Conservation (phyloP, 2,797 vertebrate species). For the Fistularia tabacaria region DNA sequence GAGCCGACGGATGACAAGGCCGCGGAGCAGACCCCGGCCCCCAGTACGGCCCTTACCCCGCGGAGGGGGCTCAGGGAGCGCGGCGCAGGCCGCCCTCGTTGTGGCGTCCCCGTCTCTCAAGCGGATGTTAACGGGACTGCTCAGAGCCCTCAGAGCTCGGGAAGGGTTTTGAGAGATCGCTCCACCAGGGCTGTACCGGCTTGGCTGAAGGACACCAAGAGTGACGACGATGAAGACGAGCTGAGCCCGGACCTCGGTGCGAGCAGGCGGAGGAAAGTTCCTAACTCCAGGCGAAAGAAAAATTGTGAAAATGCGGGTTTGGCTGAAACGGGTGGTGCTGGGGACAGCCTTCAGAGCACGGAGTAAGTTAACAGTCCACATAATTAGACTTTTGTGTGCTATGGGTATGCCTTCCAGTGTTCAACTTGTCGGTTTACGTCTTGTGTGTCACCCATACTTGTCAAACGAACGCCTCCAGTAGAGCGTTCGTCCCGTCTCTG, state of each 20-base stretch:
- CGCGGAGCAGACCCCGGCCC: slow-evolving; percentile 69
- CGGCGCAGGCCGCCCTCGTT: slow-evolving; percentile 58
- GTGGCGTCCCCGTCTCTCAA: slow-evolving; percentile 53
- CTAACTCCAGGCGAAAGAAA: slow-evolving; percentile 81
- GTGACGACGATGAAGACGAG: slow-evolving; percentile 66
- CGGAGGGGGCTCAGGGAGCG: slow-evolving; percentile 71
- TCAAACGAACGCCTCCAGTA: slow-evolving; percentile 51
- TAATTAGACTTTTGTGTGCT: too few relatives aligned
- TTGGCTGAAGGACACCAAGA: slow-evolving; percentile 74
- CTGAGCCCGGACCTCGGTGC: slow-evolving; percentile 58
- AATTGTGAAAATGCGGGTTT: slow-evolving; percentile 62
- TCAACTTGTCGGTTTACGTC: background rate
- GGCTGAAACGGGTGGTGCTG: slow-evolving; percentile 52
- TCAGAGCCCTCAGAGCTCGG: slow-evolving; percentile 53
- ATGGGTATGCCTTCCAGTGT: background rate
- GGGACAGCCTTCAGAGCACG: slow-evolving; percentile 52
- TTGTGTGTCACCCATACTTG: slow-evolving; percentile 23
- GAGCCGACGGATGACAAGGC: slow-evolving; percentile 65
- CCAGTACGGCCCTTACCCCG: slow-evolving; percentile 55
- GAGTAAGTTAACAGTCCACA: slow-evolving; percentile 56
- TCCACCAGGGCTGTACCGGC: slow-evolving; percentile 76
- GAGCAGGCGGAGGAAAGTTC: slow-evolving; percentile 82
- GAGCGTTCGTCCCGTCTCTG: slow-evolving; percentile 51
- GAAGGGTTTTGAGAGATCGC: slow-evolving; percentile 75
- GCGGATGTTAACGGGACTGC: slow-evolving; percentile 64